Evolutionary conservation across 2,888 invertebrate genomes (phyloP), one percentile per base, ranked within the genome.

Genomic region (Chymomyza fuscimana): DNA sequence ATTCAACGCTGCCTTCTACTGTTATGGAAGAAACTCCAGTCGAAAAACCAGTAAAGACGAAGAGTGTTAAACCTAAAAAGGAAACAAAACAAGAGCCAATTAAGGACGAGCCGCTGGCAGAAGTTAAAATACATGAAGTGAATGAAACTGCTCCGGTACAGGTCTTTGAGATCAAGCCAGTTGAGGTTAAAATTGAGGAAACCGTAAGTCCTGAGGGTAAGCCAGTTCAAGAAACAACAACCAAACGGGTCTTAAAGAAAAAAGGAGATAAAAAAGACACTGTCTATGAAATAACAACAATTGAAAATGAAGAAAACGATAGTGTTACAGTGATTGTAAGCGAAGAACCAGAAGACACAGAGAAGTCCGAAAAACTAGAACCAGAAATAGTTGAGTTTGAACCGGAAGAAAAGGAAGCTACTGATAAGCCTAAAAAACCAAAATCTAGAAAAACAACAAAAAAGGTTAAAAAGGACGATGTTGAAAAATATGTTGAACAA

Each of bases 391-490:
- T 15, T 25, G 58, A 58, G 12, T 12, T 12, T 5, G 15, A 83
- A 46, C 63, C 76, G 78, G 64, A 89, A 84, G 63, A 76, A 79
- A 63, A 90, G 86, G 75, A 87, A 80, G 32, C 64, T 12, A 51
- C n/a, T 51, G 79, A 83, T 22, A 90, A 90, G 72, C 90, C 89
- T 9, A 84, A 87, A n/a, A 92, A 90, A 65, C 86, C 87, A 46
- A 85, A 85, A 25, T 87, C 89, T 36, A 85, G 82, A 71, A 86
- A 86, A 71, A 74, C 73, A 9, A 73, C 82, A 4, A 91, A 89
- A 77, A 91, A 91, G 52, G 63, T 86, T 52, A 86, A 82, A 36
- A 86, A 86, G 46, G 86, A 89, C n/a, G 89, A 90, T 22, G 66
- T 88, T 46, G 81, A 89, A 51, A 83, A 89, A 9, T 89, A 89